Base-by-base conservation (phyloP, 2,888 invertebrate genomes). In the Idaea dimidiata region DNA sequence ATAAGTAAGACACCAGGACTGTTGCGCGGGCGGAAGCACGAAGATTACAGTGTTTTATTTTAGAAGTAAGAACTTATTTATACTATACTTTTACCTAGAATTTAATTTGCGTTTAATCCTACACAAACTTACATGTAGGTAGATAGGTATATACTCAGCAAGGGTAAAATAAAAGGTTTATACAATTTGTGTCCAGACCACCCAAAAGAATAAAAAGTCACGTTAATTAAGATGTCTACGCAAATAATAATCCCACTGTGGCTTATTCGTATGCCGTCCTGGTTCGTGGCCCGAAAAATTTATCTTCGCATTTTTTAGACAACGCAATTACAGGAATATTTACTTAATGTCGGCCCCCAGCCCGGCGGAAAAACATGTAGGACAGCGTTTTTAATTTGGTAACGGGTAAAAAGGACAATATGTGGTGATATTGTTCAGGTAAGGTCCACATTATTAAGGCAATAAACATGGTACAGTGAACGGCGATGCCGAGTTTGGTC, bases 171-270 rank as follows among this genome's bases (percentile, higher is more conserved):
- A 43, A 43, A 43, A 43, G 43, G 43, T 43, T 43, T 43, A 43
- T 43, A 43, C 59, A 24, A 59, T 17, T 56, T 56, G 56, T 17
- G 17, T 14, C 43, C 43, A 43, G 43, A 10, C 43, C 43, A 43
- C 43, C 56, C 57, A 62, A 60, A 83, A 85, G 83, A 84, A 87
- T 59, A 84, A 84, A 86, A 85, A 86, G 81, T 82, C 86, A 81
- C 86, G 83, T 85, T 89, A 89, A 89, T 90, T 89, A 89, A 87
- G 86, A 87, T 85, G 89, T 89, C 88, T 84, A 79, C 80, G 87
- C 86, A 88, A 89, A 89, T 88, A 90, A 88, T 89, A 88, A 88
- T 86, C 84, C 86, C 83, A 76, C 75, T 73, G 84, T 77, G 80
- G 76, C 84, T 87, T 85, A 89, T 89, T 86, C 74, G 86, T 87